phyloP scores from a whole-genome alignment of 2,888 invertebrate genomes.

The Pammene aurita region DNA sequence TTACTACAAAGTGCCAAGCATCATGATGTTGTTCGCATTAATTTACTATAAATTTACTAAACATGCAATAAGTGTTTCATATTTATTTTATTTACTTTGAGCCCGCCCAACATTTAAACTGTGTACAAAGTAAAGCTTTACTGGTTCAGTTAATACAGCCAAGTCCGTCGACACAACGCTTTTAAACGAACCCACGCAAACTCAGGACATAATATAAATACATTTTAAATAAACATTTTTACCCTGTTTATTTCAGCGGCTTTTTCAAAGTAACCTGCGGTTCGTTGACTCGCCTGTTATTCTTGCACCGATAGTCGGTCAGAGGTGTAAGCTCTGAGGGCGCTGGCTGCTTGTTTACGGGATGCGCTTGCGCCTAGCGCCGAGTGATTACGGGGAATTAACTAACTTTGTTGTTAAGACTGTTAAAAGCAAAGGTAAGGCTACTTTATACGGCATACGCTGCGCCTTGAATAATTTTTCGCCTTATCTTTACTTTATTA shows the following conservation, averaged over 20 bases:
- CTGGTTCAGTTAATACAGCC: slow-evolving; percentile 19
- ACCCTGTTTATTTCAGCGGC: slow-evolving; percentile 64
- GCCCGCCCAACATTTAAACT: not conserved
- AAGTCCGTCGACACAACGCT: slow-evolving; percentile 32
- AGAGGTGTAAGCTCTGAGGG: slow-evolving; percentile 50
- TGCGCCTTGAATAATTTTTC: too few species aligned
- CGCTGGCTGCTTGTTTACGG: slow-evolving; percentile 46
- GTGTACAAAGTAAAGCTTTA: not conserved
- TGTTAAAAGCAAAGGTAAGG: not conserved
- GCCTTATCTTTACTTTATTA: too few species aligned
- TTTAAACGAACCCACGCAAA: slow-evolving; percentile 37
- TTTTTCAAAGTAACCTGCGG: slow-evolving; percentile 70
- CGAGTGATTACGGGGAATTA: slow-evolving; percentile 19
- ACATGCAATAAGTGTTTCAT: too few species aligned
- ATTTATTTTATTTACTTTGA: not conserved
- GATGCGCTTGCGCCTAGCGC: slow-evolving; percentile 30
- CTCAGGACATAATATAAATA: slow-evolving; percentile 39
- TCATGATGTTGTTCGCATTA: too few species aligned
- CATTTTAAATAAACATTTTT: slow-evolving; percentile 42
- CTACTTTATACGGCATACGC: too few species aligned
- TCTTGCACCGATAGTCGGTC: slow-evolving; percentile 66
- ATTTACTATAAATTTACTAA: too few species aligned
- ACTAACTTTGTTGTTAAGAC: slow-evolving; percentile 1
- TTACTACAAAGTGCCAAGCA: not conserved
- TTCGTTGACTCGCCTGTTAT: slow-evolving; percentile 76